A percentile compares a stretch with the other conserved stretches of the same genome.
phyloP scores from a whole-genome alignment of 2,888 invertebrate species.

The Pristionchus japonicus region DNA sequence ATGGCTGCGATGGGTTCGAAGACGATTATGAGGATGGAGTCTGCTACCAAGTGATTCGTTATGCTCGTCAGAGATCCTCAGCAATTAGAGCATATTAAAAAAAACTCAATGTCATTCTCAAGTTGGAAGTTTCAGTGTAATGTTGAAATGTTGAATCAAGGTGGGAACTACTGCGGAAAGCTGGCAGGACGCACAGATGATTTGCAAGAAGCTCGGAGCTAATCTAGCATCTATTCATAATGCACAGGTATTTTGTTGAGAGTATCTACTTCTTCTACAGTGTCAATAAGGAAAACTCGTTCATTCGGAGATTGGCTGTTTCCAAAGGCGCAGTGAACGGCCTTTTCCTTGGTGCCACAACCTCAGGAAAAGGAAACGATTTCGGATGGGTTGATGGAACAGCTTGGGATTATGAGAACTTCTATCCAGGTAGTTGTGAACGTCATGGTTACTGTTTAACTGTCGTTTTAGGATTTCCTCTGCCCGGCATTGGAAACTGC shows the following conservation, averaged over 20 bases:
- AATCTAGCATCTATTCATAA: too few species aligned
- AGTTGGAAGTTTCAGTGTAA: too few species aligned
- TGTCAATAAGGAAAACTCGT: background rate
- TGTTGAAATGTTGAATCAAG: background rate
- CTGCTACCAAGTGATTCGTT: background rate
- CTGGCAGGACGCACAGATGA: background rate
- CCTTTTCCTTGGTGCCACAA: background rate
- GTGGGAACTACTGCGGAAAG: background rate
- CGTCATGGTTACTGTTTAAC: too few species aligned
- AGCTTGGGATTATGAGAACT: too few species aligned
- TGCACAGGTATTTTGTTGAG: background rate
- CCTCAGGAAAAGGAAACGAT: background rate
- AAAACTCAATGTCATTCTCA: too few species aligned
- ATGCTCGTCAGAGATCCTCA: too few species aligned
- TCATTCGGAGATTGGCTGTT: background rate
- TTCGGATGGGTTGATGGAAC: too few species aligned
- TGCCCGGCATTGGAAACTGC: background rate
- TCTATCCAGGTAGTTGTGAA: too few species aligned
- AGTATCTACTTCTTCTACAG: background rate
- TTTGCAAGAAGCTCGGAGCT: too few species aligned
- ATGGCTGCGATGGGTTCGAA: background rate
- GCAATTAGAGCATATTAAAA: too few species aligned
- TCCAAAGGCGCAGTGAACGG: background rate
- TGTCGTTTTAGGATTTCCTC: background rate
- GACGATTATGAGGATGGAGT: background rate